Conservation (phyloP, 2,888 invertebrate species). For the Ectropis crepuscularia region DNA sequence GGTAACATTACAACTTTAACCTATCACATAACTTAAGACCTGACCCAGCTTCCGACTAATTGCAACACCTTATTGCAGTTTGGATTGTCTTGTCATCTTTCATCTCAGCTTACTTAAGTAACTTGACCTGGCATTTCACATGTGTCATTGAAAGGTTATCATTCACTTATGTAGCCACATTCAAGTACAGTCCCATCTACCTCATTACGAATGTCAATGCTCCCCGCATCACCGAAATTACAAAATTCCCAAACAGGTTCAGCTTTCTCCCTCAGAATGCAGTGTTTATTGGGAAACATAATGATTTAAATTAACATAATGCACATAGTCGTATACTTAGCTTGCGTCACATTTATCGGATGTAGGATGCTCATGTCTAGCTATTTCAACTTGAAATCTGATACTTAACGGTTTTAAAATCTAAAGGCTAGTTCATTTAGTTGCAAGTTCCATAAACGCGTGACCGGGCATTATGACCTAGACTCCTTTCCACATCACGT, state of each 20-base stretch:
- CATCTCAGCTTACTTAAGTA: slow-evolving; percentile 33
- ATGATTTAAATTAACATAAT: slow-evolving; percentile 63
- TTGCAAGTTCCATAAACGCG: slow-evolving; percentile 28
- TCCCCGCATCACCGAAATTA: slow-evolving; percentile 50
- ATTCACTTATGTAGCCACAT: slow-evolving; percentile 29
- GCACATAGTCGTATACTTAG: slow-evolving; percentile 38
- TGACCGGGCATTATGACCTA: slow-evolving; percentile 41
- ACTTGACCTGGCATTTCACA: slow-evolving; percentile 35
- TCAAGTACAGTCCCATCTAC: slow-evolving; percentile 24
- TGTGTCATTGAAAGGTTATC: slow-evolving; percentile 40
- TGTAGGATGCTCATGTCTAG: slow-evolving; percentile 26
- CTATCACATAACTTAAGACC: slow-evolving; percentile 17
- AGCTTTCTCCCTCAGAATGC: slow-evolving; percentile 62
- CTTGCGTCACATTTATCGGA: slow-evolving; percentile 38
- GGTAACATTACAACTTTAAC: slow-evolving; percentile 1
- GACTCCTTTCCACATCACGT: slow-evolving; percentile 54
- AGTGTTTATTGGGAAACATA: slow-evolving; percentile 66
- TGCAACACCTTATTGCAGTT: slow-evolving; percentile 10
- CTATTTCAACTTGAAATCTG: slow-evolving; percentile 19
- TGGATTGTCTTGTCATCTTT: slow-evolving; percentile 14
- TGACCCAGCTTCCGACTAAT: slow-evolving; percentile 23
- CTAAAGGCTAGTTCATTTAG: slow-evolving; percentile 6
- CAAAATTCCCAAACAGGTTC: slow-evolving; percentile 66
- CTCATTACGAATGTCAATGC: slow-evolving; percentile 43
- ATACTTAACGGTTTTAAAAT: slow-evolving; percentile 7